Base-by-base conservation (phyloP, 1,140 invertebrate genomes). In the Leptopilina boulardi region DNA sequence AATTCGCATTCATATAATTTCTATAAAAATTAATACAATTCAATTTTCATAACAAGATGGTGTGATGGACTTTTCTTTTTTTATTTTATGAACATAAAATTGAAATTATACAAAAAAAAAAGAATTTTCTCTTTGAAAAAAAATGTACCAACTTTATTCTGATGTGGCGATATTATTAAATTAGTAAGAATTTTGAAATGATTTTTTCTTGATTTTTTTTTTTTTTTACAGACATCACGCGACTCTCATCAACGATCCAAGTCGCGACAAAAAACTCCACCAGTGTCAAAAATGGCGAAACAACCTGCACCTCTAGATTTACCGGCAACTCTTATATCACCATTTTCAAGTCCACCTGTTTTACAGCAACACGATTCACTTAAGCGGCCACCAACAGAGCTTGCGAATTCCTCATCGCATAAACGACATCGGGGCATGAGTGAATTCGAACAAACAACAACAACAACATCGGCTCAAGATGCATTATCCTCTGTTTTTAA, bases 201-300 rank as follows among this genome's bases (percentile, higher is more conserved):
- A 4, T 47, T n/a, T n/a, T 47, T n/a, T 47, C 44, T 51, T 51
- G 47, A 6, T 4, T 30, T 59, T 6, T 26, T 11, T 59, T 66
- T 66, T 66, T 26, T 11, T 59, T 66, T 66, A 34, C 23, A 66
- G 59, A 26, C 59, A 15, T 23, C 59, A 77, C 79, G 85, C 15
- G 82, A 87, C 41, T 78, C 78, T 13, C 81, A 86, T 26, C 85
- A 87, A 44, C 82, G 79, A 70, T 79, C 84, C 54, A 89, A 88
- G 56, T 84, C 83, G 19, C 89, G 88, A 41, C 85, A 85, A 30
- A 90, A 88, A 74, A 88, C 86, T 5, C 85, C 87, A 10, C 87
- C 86, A 0, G 80, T 77, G n/a, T 72, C 81, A 11, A 85, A 85
- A 83, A 77, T 78, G 75, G 71, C 84, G 56, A 87, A 85, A 42